Conservation (phyloP, 2,888 invertebrate species). For the Timandra comae region DNA sequence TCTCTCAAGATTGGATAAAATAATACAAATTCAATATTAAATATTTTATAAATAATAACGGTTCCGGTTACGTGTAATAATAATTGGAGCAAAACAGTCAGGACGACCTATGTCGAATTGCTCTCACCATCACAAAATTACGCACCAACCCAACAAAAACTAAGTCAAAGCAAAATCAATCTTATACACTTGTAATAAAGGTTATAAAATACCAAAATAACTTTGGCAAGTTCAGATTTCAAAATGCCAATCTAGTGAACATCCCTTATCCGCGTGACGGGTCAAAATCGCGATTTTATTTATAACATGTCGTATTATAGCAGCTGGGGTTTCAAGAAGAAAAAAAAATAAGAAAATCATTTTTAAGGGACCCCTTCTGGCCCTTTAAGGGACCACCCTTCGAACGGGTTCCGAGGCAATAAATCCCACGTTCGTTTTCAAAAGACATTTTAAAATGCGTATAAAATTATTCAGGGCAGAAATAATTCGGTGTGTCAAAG, state of each 20-base stretch:
- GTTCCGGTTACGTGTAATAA: conserved; percentile 65
- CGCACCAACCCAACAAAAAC: conserved; percentile 21
- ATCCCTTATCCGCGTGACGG: conserved; percentile 69
- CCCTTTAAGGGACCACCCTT: conserved; percentile 56
- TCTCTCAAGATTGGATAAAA: too few relatives aligned
- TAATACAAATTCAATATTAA: too few relatives aligned
- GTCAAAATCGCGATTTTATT: conserved; percentile 76
- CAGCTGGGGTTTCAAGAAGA: conserved; percentile 73
- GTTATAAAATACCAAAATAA: neutral
- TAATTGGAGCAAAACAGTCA: conserved; percentile 72
- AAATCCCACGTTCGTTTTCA: conserved; percentile 73
- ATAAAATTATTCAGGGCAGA: conserved; percentile 74
- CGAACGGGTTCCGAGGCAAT: conserved; percentile 69
- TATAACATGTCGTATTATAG: conserved; percentile 68
- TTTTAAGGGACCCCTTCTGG: conserved; percentile 46
- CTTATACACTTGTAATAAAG: conserved; percentile 15
- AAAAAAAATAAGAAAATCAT: conserved; percentile 69
- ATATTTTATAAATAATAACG: too few relatives aligned
- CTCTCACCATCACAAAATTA: conserved; percentile 29
- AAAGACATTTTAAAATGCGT: conserved; percentile 75
- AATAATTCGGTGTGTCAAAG: conserved; percentile 60
- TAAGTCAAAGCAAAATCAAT: conserved; percentile 22
- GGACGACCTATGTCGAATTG: conserved; percentile 72
- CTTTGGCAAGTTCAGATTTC: conserved; percentile 8
- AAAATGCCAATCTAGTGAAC: conserved; percentile 45